Base-by-base conservation (phyloP, 2,797 vertebrate genomes). In the Schizopygopsis pylzovi region DNA sequence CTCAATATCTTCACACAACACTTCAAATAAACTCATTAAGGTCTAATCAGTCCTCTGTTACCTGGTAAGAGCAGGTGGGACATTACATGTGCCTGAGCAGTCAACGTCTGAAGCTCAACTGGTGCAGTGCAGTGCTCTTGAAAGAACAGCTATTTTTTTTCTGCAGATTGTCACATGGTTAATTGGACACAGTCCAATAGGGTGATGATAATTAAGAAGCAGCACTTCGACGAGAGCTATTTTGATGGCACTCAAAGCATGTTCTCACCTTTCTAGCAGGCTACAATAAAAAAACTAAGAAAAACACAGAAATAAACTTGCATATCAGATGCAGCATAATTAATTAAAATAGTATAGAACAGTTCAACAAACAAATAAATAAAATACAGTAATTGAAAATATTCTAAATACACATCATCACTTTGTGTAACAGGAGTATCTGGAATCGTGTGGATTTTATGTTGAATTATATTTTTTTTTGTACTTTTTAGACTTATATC, bases 11-110 rank as follows among this genome's bases (percentile, higher is more conserved):
- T 84, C n/a, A 15, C 39, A 84, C 49, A 85, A 78, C 61, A 85
- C 83, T 82, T 70, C 41, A 70, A 49, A 85, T 78, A 80, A 63
- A 71, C 73, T 77, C 37, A 81, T 84, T 84, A 87, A 70, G 10
- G 52, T 22, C 65, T 76, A 67, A 73, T 75, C 45, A 52, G 28
- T 81, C n/a, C 54, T 59, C 45, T 68, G 65, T 70, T 81, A 22
- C 61, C 70, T 22, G 71, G 45, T 49, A 84, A 43, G 78, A 70
- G 37, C 49, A 72, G 52, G 77, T 73, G 77, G 43, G 77, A 63
- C 13, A 15, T 63, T 71, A 56, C 65, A 70, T 59, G 73, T 11
- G 49, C 41, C 54, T 61, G 41, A 80, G 68, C 67, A 85, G 43
- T 85, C 54, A 43, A 75, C 54, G 73, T 52, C 84, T 43, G 13